phyloP scores from a whole-genome alignment of 2,888 invertebrate genomes.

The Philaethria dido region DNA sequence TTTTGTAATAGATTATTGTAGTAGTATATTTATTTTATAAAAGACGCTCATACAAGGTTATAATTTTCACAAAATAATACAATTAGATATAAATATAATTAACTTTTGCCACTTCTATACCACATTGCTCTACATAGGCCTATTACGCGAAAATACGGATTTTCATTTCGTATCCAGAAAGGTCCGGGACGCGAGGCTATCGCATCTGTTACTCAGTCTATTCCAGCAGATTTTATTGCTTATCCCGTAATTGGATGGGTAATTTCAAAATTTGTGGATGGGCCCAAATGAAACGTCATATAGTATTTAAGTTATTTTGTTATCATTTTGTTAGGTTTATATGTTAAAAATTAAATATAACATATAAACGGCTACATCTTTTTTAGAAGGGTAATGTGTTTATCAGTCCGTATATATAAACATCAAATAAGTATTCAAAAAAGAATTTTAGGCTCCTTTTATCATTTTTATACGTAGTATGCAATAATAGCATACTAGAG shows the following conservation, averaged over 20 bases:
- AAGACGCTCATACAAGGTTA: no score
- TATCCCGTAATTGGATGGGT: slow-evolving; percentile 38
- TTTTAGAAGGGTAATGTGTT: no score
- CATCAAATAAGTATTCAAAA: no score
- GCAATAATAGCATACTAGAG: no score
- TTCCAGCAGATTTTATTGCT: slow-evolving; percentile 41
- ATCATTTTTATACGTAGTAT: no score
- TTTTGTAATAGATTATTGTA: no score
- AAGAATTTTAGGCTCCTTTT: no score
- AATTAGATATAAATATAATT: not conserved
- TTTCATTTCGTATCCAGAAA: slow-evolving; percentile 43
- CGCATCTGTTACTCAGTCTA: slow-evolving; percentile 42
- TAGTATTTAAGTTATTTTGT: not conserved
- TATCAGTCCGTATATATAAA: no score
- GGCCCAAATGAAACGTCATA: slow-evolving; percentile 20
- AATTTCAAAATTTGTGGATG: slow-evolving; percentile 31
- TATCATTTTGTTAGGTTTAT: not conserved
- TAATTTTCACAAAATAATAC: no score
- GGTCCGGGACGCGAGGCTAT: slow-evolving; percentile 40
- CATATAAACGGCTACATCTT: no score
- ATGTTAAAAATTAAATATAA: no score
- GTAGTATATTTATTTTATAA: no score
- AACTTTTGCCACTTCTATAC: slow-evolving; percentile 13
- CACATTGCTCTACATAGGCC: slow-evolving; percentile 26
- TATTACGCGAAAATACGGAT: slow-evolving; percentile 43